Percentiles rank a stretch among this genome's conserved stretches.
Evolutionary conservation across 2,113 vertebrate genomes (phyloP).

Genomic region (Phylloscopus trochiloides): DNA sequence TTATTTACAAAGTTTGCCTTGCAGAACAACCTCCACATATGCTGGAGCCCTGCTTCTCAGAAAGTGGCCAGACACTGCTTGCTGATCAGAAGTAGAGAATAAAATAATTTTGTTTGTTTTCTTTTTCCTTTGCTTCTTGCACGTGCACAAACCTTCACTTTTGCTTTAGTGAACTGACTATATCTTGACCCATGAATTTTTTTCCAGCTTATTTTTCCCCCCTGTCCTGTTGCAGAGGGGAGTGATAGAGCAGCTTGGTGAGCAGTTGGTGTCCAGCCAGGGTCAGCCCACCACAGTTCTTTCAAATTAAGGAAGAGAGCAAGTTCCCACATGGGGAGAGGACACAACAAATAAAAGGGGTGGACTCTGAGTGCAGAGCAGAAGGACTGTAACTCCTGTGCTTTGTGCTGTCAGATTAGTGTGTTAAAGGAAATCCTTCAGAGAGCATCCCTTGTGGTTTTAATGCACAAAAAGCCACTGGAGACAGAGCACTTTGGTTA

Average conservation of each 20-base stretch:
- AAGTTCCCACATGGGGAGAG: background rate
- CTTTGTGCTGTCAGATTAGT: background rate
- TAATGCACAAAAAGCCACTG: background rate
- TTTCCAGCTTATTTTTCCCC: background rate
- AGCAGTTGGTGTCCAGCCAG: background rate
- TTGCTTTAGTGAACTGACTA: background rate
- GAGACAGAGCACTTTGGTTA: background rate
- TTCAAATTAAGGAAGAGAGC: background rate
- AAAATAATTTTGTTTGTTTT: background rate
- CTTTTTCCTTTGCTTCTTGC: background rate
- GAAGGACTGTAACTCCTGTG: background rate
- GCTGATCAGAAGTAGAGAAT: background rate
- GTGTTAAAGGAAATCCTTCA: background rate
- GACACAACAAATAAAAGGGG: background rate
- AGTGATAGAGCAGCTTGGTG: background rate
- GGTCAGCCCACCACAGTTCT: background rate
- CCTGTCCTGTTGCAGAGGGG: background rate
- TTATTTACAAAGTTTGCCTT: background rate
- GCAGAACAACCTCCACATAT: background rate
- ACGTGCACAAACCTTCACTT: fast-evolving
- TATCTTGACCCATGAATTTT: background rate
- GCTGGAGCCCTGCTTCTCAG: background rate
- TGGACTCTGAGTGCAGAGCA: background rate
- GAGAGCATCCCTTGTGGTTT: background rate
- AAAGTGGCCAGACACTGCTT: background rate